Evolutionary conservation across 2,113 vertebrate genomes (phyloP).

Genomic region (Corythornis cristatus): DNA sequence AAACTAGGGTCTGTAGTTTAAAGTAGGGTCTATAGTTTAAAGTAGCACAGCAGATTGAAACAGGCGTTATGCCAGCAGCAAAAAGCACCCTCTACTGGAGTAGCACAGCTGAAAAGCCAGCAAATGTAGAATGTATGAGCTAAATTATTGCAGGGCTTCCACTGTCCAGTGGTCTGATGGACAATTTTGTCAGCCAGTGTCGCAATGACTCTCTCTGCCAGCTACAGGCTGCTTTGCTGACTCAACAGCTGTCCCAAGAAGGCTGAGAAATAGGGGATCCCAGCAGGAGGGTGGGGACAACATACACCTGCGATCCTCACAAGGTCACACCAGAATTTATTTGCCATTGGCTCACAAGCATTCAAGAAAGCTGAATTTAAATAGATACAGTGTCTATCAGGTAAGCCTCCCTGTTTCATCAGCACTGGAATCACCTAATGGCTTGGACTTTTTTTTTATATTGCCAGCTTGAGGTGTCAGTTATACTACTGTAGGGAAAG

Average conservation of each 20-base stretch:
- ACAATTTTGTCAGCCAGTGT: not conserved
- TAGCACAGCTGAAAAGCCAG: not conserved
- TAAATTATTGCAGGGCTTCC: not conserved
- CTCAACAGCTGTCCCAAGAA: not conserved
- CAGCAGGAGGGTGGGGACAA: not conserved
- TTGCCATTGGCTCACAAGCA: not conserved
- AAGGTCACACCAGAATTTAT: not conserved
- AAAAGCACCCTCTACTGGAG: conserved; percentile 19
- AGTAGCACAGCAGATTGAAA: not conserved
- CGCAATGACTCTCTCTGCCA: not conserved
- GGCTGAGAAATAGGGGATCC: not conserved
- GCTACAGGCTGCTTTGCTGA: fast-evolving
- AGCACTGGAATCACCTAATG: not conserved
- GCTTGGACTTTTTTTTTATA: not conserved
- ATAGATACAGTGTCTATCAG: not conserved
- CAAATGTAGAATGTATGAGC: fast-evolving
- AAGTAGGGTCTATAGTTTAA: not conserved
- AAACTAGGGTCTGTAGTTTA: not conserved
- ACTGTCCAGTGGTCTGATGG: not conserved
- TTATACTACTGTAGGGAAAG: not conserved
- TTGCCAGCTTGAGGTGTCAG: not conserved
- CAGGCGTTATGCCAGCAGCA: not conserved
- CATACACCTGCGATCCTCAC: not conserved
- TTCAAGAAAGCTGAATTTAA: not conserved
- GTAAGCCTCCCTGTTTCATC: not conserved